Evolutionary conservation across 2,113 vertebrate genomes (phyloP).

Genomic region (Seriola quinqueradiata): DNA sequence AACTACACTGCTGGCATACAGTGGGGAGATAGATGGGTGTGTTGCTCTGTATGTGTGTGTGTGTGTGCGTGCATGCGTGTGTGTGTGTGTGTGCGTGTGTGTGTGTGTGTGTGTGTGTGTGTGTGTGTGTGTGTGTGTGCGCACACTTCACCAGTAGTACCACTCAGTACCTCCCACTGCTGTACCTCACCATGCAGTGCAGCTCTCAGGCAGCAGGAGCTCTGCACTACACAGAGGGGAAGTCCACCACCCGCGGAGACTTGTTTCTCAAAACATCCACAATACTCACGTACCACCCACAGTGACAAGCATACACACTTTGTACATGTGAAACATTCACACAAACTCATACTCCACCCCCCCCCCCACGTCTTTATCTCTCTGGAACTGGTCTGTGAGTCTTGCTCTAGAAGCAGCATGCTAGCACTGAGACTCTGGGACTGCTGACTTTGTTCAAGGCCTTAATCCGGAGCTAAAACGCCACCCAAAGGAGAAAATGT

Average conservation of each 20-base stretch:
- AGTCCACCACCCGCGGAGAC: not conserved
- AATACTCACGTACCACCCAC: not conserved
- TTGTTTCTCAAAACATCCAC: conserved; percentile 26
- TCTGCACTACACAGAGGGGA: conserved; percentile 11
- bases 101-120: conserved; percentile 8
- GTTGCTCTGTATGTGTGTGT: conserved; percentile 18
- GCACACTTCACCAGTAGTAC: conserved; percentile 28
- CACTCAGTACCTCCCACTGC: conserved; percentile 49
- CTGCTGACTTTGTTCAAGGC: conserved; percentile 38
- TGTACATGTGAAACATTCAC: not conserved
- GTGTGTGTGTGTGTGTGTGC: not conserved
- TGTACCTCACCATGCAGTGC: conserved; percentile 26
- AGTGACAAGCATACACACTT: not conserved
- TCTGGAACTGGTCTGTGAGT: conserved; percentile 40
- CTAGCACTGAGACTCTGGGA: conserved; percentile 19
- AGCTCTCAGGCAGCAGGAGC: conserved; percentile 34
- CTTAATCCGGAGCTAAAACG: conserved; percentile 49
- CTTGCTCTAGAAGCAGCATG: conserved; percentile 32
- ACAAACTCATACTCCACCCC: not conserved
- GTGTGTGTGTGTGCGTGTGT: conserved; percentile 7
- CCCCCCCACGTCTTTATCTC: not conserved
- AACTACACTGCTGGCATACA: conserved; percentile 2
- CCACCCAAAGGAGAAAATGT: conserved; percentile 59
- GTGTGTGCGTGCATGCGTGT: not conserved
- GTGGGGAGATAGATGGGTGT: conserved; percentile 18